Evolutionary conservation across 2,888 invertebrate species (phyloP).

Genomic region (Mesoligia furuncula): DNA sequence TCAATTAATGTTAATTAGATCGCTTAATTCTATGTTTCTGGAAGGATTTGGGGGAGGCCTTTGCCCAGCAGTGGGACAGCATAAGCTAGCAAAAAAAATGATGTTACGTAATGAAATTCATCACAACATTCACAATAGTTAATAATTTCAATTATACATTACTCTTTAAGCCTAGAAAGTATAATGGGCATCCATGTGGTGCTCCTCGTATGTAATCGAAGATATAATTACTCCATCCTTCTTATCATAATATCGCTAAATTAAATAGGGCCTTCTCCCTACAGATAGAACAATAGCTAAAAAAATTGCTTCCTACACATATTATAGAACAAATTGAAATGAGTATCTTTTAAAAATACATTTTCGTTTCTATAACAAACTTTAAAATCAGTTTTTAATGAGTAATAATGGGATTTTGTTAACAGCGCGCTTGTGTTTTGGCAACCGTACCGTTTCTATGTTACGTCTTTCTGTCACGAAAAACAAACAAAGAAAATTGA

Average conservation of each 20-base stretch:
- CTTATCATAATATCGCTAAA: neutral
- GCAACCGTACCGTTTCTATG: constrained; percentile 43
- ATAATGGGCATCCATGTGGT: constrained; percentile 14
- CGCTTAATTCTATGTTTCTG: too few relatives aligned
- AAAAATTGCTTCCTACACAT: neutral
- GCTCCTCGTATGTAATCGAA: neutral
- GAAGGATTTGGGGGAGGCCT: too few relatives aligned
- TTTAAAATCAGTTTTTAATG: constrained; percentile 44
- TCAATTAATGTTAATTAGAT: too few relatives aligned
- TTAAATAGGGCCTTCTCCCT: neutral
- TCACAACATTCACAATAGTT: constrained; percentile 19
- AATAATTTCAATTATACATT: neutral
- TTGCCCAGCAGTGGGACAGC: too few relatives aligned
- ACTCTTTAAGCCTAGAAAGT: neutral
- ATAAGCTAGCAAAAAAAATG: too few relatives aligned
- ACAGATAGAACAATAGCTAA: neutral
- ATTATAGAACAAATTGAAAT: constrained; percentile 3
- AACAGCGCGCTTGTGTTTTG: constrained; percentile 42
- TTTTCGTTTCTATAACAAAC: constrained; percentile 2
- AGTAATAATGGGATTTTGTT: constrained; percentile 41
- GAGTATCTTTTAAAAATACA: constrained; percentile 29
- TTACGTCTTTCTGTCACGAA: constrained; percentile 38
- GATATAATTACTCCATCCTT: neutral
- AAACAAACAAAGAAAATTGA: constrained; percentile 50
- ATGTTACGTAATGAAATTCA: constrained; percentile 2